These are phyloP conservation scores for Gambusia affinis DNA, from an alignment of 2,113 vertebrate species.

Conservation along the genomic window DNA sequence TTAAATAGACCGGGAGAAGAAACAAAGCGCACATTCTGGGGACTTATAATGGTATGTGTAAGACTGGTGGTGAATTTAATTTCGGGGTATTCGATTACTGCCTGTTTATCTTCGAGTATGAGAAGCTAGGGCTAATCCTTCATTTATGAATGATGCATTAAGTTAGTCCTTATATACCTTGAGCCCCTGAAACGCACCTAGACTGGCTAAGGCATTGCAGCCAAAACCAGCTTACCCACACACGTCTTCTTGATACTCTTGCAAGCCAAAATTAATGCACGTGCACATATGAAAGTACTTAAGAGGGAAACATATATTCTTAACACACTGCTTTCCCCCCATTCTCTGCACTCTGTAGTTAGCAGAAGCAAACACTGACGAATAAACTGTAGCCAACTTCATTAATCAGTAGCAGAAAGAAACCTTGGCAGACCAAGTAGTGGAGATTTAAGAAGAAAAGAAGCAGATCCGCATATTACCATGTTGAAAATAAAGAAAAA, in stretches of 20 bases:
- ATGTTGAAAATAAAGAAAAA: not conserved
- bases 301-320: not conserved
- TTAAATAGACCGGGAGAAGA: slow-evolving; percentile 9
- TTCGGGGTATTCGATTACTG: slow-evolving; percentile 35
- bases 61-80: slow-evolving; percentile 33
- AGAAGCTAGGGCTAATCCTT: slow-evolving; percentile 45
- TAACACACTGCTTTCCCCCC: not conserved
- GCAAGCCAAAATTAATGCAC: not conserved
- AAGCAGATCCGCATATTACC: not conserved
- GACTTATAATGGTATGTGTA: not conserved
- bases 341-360: slow-evolving; percentile 4
- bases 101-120: slow-evolving; percentile 46
- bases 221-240: slow-evolving; percentile 1
- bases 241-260: not conserved
- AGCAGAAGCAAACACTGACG: slow-evolving; percentile 42
- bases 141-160: slow-evolving; percentile 56
- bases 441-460: not conserved
- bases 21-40: not conserved
- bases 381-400: slow-evolving; percentile 20
- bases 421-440: slow-evolving; percentile 19
- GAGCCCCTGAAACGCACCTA: slow-evolving; percentile 23
- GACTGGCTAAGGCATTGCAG: slow-evolving; percentile 2
- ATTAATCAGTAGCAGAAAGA: slow-evolving; percentile 17
- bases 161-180: slow-evolving; percentile 21
- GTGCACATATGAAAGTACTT: not conserved